Evolutionary conservation across 2,797 vertebrate genomes (phyloP), one percentile per base, ranked within the genome.

Genomic region (Myotis planiceps): DNA sequence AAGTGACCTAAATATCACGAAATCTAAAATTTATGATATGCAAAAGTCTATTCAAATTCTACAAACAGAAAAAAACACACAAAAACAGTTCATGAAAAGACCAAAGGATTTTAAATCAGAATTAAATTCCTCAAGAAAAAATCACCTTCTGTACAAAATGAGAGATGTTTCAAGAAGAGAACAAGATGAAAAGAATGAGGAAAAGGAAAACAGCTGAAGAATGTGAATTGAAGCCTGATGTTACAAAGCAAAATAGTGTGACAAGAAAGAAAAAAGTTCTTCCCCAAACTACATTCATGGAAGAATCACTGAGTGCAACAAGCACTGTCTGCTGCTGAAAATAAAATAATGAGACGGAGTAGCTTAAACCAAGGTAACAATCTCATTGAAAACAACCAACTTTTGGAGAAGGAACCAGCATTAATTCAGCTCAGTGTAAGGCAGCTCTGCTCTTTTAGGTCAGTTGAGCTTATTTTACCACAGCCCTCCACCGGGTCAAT

Each of bases 361-460:
- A 98, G 49, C 94, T 91, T 98, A 89, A 88, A 96, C 94, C 98
- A 99, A 98, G 47, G 6, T 47, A 49, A 79, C 32, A 66, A 2
- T 27, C 51, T 69, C 10, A 58, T 14, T 65, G 98, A 99, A 18
- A 98, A 99, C 94, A 98, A 98, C 74, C 99, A 98, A 85, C 98
- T 95, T 81, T 98, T 99, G 79, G 99, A 98, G 97, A 98, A 99
- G 83, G 99, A 99, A 69, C 98, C 99, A 6, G 99, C 98, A 3
- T 99, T 99, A 72, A 99, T 99, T 53, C 99, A 99, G 88, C 99
- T 99, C 93, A 99, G 98, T 91, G 99, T 99, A 95, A 99, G 98
- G 74, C 98, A 99, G 92, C 99, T 99, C 68, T 99, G 32, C 99
- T 69, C 98, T 99, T 78, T 94, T 99, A 69, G 99, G 98, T 65